Base-by-base conservation (phyloP, 2,797 vertebrate genomes). In the Novumbra hubbsi region DNA sequence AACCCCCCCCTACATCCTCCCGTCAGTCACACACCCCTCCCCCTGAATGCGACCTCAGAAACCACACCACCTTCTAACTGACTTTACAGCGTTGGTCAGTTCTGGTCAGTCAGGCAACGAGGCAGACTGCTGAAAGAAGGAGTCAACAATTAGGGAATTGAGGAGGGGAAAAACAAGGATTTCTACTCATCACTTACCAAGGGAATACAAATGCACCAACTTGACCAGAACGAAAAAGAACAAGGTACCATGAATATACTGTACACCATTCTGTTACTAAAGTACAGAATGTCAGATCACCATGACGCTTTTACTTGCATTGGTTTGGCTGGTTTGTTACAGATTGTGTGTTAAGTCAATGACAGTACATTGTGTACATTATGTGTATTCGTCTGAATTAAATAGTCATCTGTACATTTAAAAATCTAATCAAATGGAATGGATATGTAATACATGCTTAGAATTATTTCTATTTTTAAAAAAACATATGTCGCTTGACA, bases 21-120 rank as follows among this genome's bases (percentile, higher is more conserved):
- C 24, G 28, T 62, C 30, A 9, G 9, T 32, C 16, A 28, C 27
- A 15, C 49, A 67, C 83, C 78, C 71, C 32, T 63, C 71, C 70
- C 28, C 38, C 41, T 68, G 28, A 24, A 24, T 14, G 64, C 32
- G 17, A n/a, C 16, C 19, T 32, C 32, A 66, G 16, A 70, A 49
- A 80, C 78, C 73, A 77, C 85, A 72, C 41, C 85, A 57, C 80
- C 75, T 73, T 77, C 80, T 79, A 77, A 84, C 81, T 81, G 73
- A 69, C 76, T 73, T 81, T 75, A 2, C 68, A 79, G 66, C 76
- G 83, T 84, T 86, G 78, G 17, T 0, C 57, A 50, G 57, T 66
- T 66, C 73, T 14, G 41, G 60, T 5, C 77, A 78, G 27, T 77
- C 34, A 17, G 68, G 0, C 73, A 71, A 71, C 79, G 45, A 74